Evolutionary conservation across 1,140 invertebrate genomes (phyloP).

Genomic region (Papilio xuthus): DNA sequence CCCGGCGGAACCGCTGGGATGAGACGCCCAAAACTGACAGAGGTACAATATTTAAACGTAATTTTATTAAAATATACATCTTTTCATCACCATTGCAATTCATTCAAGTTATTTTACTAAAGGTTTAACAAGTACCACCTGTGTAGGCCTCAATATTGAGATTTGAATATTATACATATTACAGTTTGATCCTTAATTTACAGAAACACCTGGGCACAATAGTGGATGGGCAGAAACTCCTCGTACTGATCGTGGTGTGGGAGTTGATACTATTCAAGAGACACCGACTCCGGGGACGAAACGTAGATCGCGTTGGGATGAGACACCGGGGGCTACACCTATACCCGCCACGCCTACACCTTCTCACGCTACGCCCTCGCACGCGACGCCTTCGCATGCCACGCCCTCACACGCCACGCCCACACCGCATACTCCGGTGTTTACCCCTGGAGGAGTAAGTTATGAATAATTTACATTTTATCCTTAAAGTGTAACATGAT

Average conservation of each 20-base stretch:
- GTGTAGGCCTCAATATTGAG: constrained; percentile 38
- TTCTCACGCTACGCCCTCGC: constrained; percentile 85
- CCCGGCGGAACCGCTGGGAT: constrained; percentile 98
- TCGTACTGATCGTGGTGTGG: constrained; percentile 92
- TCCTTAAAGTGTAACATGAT: too few relatives aligned
- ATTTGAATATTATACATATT: too few relatives aligned
- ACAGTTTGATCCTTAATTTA: neutral
- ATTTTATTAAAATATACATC: too few relatives aligned
- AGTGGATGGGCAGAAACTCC: constrained; percentile 99
- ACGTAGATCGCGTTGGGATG: constrained; percentile 97
- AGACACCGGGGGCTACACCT: constrained; percentile 92
- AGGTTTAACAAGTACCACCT: neutral
- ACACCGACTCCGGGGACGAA: constrained; percentile 97
- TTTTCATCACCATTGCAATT: too few relatives aligned
- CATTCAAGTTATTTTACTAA: neutral
- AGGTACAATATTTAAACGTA: constrained; percentile 77
- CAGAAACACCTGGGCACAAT: constrained; percentile 96
- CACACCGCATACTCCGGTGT: constrained; percentile 79
- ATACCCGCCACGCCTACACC: constrained; percentile 88
- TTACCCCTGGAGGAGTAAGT: constrained; percentile 88
- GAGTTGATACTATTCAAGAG: constrained; percentile 92
- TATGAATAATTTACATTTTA: neutral
- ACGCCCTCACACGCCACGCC: constrained; percentile 79
- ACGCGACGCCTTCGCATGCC: constrained; percentile 83
- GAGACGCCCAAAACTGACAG: constrained; percentile 99